A percentile compares a stretch with the other conserved stretches of the same genome.
These are phyloP conservation scores for Barypeithes pellucidus DNA, from an alignment of 2,888 invertebrate genomes.

Conservation along the genomic window DNA sequence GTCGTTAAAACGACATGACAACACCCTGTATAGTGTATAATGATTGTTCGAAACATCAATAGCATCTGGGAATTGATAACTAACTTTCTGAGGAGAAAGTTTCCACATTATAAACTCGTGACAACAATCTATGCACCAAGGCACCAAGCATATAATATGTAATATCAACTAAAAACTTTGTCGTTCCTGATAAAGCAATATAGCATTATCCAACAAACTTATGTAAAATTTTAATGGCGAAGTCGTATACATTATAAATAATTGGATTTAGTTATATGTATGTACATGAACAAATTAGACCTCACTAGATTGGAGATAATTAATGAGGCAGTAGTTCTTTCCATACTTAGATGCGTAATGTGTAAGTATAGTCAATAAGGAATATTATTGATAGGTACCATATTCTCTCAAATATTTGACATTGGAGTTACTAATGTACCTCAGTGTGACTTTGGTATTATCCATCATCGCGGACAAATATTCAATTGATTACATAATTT, in stretches of 20 bases:
- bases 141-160: constrained; percentile 6
- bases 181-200: constrained; percentile 1
- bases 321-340: too few relatives aligned
- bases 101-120: constrained; percentile 8
- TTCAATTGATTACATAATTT: too few relatives aligned
- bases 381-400: too few relatives aligned
- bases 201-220: background rate
- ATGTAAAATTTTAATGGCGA: background rate
- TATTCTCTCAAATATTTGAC: too few relatives aligned
- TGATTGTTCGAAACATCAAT: constrained; percentile 12
- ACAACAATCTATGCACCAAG: background rate
- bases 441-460: too few relatives aligned
- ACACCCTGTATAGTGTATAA: background rate
- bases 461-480: too few relatives aligned
- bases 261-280: too few relatives aligned
- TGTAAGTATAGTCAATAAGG: too few relatives aligned
- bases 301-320: background rate
- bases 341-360: too few relatives aligned
- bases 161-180: background rate
- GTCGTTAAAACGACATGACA: too few relatives aligned
- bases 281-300: too few relatives aligned
- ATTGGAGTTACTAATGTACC: too few relatives aligned
- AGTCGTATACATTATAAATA: background rate
- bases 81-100: constrained; percentile 6
- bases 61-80: constrained; percentile 13